These are phyloP conservation scores for Sturnus vulgaris DNA, from an alignment of 2,113 vertebrate species.

Conservation along the genomic window DNA sequence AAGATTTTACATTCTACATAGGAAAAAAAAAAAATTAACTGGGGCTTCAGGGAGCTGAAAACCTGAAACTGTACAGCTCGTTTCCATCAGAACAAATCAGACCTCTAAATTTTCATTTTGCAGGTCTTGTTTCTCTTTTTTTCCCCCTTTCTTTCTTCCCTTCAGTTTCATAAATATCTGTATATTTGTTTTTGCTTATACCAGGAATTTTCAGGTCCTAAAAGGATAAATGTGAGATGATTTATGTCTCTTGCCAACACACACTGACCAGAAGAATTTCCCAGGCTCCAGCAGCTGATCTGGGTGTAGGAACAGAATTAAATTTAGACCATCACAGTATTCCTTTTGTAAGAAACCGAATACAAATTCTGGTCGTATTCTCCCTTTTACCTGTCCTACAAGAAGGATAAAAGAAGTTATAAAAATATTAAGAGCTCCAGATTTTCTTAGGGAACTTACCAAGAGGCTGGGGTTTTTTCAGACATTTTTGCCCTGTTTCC, in stretches of 20 bases:
- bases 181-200: neutral
- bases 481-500: neutral
- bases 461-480: neutral
- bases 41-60: neutral
- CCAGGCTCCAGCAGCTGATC: neutral
- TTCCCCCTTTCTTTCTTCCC: fast-evolving
- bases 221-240: neutral
- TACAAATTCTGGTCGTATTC: fast-evolving
- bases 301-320: neutral
- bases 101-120: neutral
- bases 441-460: neutral
- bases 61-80: neutral
- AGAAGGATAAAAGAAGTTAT: neutral
- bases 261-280: neutral
- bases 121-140: neutral
- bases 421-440: neutral
- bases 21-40: neutral
- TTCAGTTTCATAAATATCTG: neutral
- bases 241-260: neutral
- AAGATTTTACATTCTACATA: neutral
- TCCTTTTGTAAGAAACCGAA: neutral
- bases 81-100: neutral
- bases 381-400: neutral
- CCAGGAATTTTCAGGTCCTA: neutral
- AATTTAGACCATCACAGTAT: neutral